Conservation (phyloP, 2,797 vertebrate genomes). For the Rhynchonycteris naso region DNA sequence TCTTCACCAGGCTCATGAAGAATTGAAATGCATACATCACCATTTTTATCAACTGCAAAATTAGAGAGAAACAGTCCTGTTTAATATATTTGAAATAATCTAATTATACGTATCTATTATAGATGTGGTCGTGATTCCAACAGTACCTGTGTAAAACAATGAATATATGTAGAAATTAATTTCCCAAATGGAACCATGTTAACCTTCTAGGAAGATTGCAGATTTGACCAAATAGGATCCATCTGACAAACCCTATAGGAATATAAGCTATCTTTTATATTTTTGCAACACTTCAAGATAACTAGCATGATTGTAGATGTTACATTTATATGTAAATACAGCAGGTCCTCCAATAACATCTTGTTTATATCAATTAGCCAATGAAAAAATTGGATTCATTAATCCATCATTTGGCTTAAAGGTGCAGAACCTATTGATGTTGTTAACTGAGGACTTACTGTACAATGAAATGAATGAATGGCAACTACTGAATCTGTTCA, state of each 20-base stretch:
- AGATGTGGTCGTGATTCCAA: neutral
- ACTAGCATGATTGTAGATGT: neutral
- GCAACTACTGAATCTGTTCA: neutral
- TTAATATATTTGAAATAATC: conserved; percentile 29
- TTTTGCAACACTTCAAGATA: neutral
- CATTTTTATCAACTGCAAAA: conserved; percentile 97
- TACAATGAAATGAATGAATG: neutral
- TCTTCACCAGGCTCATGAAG: conserved; percentile 99
- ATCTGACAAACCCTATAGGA: neutral
- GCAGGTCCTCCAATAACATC: neutral
- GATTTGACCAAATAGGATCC: conserved; percentile 13
- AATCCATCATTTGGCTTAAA: neutral
- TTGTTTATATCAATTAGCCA: neutral
- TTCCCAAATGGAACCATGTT: conserved; percentile 26
- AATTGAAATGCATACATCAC: conserved; percentile 99
- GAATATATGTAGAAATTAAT: neutral
- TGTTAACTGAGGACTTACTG: neutral
- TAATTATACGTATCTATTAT: neutral
- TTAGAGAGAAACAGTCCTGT: conserved; percentile 57
- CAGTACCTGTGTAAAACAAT: neutral
- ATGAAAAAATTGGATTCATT: neutral
- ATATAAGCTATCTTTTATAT: neutral
- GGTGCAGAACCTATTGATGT: neutral
- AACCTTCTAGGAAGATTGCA: conserved; percentile 6
- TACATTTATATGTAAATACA: neutral